These are phyloP conservation scores for Hesperophylax magnus DNA, from an alignment of 1,140 invertebrate genomes.

Conservation along the genomic window DNA sequence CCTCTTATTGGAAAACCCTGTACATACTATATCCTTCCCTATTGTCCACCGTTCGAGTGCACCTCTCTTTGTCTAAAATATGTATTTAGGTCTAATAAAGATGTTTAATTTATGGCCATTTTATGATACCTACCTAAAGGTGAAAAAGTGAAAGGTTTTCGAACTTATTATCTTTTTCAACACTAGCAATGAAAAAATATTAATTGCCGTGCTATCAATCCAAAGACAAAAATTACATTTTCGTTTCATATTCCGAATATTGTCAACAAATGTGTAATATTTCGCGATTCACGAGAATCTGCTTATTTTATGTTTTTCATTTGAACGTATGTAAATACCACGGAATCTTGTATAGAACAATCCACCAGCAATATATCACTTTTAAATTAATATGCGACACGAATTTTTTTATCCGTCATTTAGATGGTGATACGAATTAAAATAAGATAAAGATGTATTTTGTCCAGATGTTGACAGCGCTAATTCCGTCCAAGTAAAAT, in stretches of 20 bases:
- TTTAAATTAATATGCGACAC: conserved; percentile 14
- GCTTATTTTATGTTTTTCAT: conserved; percentile 15
- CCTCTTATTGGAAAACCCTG: no score
- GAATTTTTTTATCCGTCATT: not conserved
- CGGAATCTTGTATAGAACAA: not conserved
- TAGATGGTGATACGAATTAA: not conserved
- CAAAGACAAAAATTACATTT: conserved; percentile 1
- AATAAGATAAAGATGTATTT: not conserved
- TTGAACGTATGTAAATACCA: conserved; percentile 29
- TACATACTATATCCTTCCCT: no score
- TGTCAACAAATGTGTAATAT: not conserved
- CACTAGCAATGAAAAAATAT: no score
- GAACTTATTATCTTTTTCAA: no score
- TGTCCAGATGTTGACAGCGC: not conserved
- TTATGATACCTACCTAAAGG: no score
- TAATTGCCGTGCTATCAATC: not conserved
- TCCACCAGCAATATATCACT: not conserved
- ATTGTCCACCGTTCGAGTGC: no score
- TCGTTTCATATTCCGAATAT: conserved; percentile 21
- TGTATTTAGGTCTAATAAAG: no score
- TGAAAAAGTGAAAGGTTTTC: no score
- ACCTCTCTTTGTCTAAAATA: no score
- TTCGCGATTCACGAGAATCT: not conserved
- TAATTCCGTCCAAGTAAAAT: not conserved
- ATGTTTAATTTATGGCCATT: no score